These are phyloP conservation scores for Hippocampus kuda DNA, from an alignment of 2,797 vertebrate species.

Conservation along the genomic window DNA sequence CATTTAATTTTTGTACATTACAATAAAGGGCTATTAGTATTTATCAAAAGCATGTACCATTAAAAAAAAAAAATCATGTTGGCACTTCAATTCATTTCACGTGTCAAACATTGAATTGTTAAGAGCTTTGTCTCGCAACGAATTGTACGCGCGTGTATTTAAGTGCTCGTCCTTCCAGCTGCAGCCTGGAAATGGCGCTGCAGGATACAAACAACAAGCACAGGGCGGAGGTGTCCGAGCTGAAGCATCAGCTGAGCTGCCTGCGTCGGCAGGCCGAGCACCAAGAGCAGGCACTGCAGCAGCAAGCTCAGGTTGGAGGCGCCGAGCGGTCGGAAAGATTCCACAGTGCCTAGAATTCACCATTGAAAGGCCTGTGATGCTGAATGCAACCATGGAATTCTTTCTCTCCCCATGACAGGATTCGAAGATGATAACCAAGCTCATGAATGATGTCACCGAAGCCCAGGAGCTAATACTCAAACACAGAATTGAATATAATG, in stretches of 20 bases:
- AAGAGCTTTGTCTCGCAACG: too few relatives aligned
- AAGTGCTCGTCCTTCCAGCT: conserved; percentile 47
- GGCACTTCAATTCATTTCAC: too few relatives aligned
- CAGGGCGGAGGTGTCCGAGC: conserved; percentile 44
- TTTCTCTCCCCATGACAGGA: conserved; percentile 42
- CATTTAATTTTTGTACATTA: too few relatives aligned
- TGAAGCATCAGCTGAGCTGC: conserved; percentile 58
- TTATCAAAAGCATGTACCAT: too few relatives aligned
- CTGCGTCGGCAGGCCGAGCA: conserved; percentile 22
- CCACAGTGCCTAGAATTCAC: not conserved
- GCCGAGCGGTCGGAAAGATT: not conserved
- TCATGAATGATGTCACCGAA: conserved; percentile 56
- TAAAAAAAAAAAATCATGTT: too few relatives aligned
- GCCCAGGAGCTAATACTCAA: conserved; percentile 50
- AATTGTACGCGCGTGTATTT: not conserved
- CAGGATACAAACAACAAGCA: conserved; percentile 50
- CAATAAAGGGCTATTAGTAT: too few relatives aligned
- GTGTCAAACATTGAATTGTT: too few relatives aligned
- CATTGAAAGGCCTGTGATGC: not conserved
- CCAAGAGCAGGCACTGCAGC: conserved; percentile 55
- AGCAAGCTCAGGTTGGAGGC: conserved; percentile 70
- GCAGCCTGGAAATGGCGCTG: conserved; percentile 65
- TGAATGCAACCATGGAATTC: too few relatives aligned
- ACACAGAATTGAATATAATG: conserved; percentile 57
- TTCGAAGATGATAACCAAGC: conserved; percentile 51